Evolutionary conservation across 2,113 vertebrate species (phyloP), one percentile per base, ranked within the genome.

Genomic region (Ptychochromis oligacanthus): DNA sequence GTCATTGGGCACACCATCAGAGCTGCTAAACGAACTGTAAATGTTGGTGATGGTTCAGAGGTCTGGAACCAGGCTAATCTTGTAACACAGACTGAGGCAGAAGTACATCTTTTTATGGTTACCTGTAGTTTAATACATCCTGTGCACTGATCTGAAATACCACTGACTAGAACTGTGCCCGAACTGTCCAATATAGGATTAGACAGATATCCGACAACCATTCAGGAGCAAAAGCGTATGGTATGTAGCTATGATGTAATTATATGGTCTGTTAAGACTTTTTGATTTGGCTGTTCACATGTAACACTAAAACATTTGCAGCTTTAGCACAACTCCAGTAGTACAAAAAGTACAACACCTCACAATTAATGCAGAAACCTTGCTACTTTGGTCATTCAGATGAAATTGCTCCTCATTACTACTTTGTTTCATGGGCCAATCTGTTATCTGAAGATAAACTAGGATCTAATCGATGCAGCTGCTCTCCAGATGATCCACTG

Each of bases 111-210:
- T 87, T 83, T 78, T 60, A 64, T 77, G 75, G 81, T 80, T 85
- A 87, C 88, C 81, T 87, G 82, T 57, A 70, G 52, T 43, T 78
- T 59, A 79, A 60, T 74, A 70, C 36, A 84, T 6, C 56, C 36
- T 77, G 87, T 87, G 81, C 81, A 74, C 18, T 72, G 83, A 75
- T 86, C 75, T 77, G 77, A 70, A 80, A 75, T 67, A 57, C 56
- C 28, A 75, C 40, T 74, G 75, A 61, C 59, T 26, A 56, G 70
- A 80, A 70, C 70, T 55, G 56, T 28, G 65, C 49, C 76, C 79
- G 77, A 84, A 67, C 81, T 31, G 59, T 75, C 80, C 82, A 75
- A 75, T 61, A 54, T 75, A 49, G 80, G 74, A 64, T 78, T 60
- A 75, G 75, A 52, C 77, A 61, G n/a, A 55, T 56, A 67, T 54